Base-by-base conservation (phyloP, 2,113 vertebrate species). In the Malurus elegans region DNA sequence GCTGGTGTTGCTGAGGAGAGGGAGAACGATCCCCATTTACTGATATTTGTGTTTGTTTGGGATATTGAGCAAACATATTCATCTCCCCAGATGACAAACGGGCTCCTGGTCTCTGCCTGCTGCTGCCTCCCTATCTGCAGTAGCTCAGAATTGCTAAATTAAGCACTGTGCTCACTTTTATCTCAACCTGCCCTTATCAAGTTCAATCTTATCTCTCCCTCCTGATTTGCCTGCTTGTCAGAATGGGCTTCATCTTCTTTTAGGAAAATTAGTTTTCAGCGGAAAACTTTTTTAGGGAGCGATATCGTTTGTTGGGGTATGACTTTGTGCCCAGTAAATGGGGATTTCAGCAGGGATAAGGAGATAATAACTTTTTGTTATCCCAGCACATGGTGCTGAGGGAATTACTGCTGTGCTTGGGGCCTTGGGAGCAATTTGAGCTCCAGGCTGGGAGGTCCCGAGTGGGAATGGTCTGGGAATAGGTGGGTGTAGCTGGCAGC, bases 141-240 rank as follows among this genome's bases (percentile, higher is more conserved):
- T 45, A 85, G 88, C 85, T 90, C 32, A 40, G 70, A 82, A 95
- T 23, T 67, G 71, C 65, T 18, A 87, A 84, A 70, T 94, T 88
- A 95, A 94, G 75, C 86, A 66, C 72, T 82, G 17, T 79, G 75
- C 93, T 94, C 60, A 21, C 56, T 94, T 93, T 92, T 95, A 90
- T 95, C 64, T 88, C 92, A 92, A 95, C 75, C 74, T 61, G 26
- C 58, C 66, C 66, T 85, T 97, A 94, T 90, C 79, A 71, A 73
- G 51, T 47, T 44, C 24, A 60, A 92, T 93, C 83, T 94, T 81
- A 85, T 87, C 78, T 90, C 34, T 79, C 45, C 69, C 38, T 78
- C 44, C 34, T 6, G 4, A 80, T 90, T 96, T 92, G 32, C 72
- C 64, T 73, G 60, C 44, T 88, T 88, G 88, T 86, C 79, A 92